phyloP scores from a whole-genome alignment of 2,888 invertebrate species.

The Synergus laeviventris region DNA sequence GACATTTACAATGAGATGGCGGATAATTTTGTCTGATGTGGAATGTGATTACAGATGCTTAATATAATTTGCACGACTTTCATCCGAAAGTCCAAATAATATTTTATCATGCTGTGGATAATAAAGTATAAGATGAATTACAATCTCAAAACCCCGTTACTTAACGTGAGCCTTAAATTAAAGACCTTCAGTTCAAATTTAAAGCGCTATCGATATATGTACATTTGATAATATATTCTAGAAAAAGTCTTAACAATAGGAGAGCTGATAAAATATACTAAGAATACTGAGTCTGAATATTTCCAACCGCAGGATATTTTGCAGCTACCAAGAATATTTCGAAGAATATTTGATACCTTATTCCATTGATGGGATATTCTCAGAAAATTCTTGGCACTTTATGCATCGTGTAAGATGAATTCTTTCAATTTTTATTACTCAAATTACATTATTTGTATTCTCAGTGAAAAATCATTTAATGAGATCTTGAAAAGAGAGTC shows the following conservation, averaged over 20 bases:
- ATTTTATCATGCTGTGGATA: constrained; percentile 34
- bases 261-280: constrained; percentile 23
- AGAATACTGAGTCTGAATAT: not conserved
- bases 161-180: not conserved
- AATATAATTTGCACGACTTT: constrained; percentile 41
- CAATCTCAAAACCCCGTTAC: not conserved
- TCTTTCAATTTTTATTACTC: no score
- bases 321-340: constrained; percentile 27
- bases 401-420: not conserved
- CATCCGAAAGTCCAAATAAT: constrained; percentile 19
- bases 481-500: no score
- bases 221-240: not conserved
- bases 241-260: not conserved
- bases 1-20: constrained; percentile 33
- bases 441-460: no score
- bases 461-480: no score
- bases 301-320: not conserved
- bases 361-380: constrained; percentile 16
- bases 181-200: not conserved
- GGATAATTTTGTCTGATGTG: constrained; percentile 30
- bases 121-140: constrained; percentile 1
- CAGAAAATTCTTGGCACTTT: constrained; percentile 14
- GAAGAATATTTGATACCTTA: not conserved
- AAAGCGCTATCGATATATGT: not conserved
- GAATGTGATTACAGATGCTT: constrained; percentile 36